Conservation (phyloP, 23 tunicate genomes). For the Clavelina lepadiformis region DNA sequence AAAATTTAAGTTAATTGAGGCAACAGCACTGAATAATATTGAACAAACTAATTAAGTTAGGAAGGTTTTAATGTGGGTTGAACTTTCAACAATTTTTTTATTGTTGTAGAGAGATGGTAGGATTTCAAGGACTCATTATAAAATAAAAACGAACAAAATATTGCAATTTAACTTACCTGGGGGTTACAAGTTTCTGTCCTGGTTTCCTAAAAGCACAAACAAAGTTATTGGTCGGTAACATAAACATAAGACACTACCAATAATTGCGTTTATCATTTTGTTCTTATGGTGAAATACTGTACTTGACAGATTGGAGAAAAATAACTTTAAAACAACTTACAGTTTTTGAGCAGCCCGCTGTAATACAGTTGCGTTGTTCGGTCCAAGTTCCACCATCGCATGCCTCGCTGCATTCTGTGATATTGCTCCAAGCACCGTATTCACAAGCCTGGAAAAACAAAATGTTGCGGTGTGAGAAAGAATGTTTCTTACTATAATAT, state of each 20-base stretch:
- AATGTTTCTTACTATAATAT: too few species aligned
- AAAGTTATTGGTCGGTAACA: conserved; percentile 4
- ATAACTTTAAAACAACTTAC: neutral
- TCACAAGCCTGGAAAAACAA: neutral
- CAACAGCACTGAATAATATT: conserved; percentile 18
- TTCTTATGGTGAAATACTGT: too few species aligned
- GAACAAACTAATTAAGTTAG: conserved; percentile 3
- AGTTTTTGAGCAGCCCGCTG: neutral
- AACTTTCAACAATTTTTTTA: conserved; percentile 6
- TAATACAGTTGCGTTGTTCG: neutral
- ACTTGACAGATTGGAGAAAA: too few species aligned
- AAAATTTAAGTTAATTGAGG: too few species aligned
- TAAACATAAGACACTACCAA: too few species aligned
- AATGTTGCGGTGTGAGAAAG: too few species aligned
- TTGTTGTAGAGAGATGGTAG: too few species aligned
- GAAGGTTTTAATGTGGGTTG: neutral
- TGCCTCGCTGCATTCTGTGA: neutral
- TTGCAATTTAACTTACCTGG: too few species aligned
- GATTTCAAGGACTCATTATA: too few species aligned
- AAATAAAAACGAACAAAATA: too few species aligned
- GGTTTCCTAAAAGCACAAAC: too few species aligned
- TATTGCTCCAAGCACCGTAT: neutral
- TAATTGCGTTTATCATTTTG: too few species aligned
- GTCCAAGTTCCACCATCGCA: neutral
- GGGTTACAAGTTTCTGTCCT: conserved; percentile 7